Evolutionary conservation across 2,113 vertebrate species (phyloP), one percentile per base, ranked within the genome.

Genomic region (Sturnus vulgaris): DNA sequence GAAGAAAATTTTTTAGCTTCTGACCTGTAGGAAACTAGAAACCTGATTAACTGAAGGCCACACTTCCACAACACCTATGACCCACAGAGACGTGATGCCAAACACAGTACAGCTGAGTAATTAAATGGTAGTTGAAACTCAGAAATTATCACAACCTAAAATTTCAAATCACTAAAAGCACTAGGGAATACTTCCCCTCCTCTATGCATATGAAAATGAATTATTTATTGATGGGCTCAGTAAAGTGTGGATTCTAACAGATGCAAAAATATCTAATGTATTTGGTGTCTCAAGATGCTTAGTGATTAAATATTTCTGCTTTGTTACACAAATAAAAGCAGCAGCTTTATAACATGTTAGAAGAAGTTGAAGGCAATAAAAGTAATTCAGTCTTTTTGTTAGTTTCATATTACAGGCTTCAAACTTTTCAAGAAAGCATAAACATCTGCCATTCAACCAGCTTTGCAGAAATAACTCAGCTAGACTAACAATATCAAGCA

Each of bases 241-340:
- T 93, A 82, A 96, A 97, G 78, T 83, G 88, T 83, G 89, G 91
- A 94, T 93, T 96, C 83, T 72, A 96, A 91, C 73, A 96, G 88
- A 95, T 93, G 92, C 50, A 97, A 96, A 97, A 97, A 88, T 85
- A 93, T 17, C 35, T 81, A 89, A 83, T 50, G 9, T 21, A 53
- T 44, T 97, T 88, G 80, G 69, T 93, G 96, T 91, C 52, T 93
- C 52, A 92, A 94, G 89, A 90, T 33, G 87, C 39, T 86, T 57
- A 12, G 39, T 88, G 84, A 95, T 96, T 96, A 93, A 44, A 46
- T 42, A 78, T 5, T 35, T 79, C 35, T 68, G 52, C 88, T 97
- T 94, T 95, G 68, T 95, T 92, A 96, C 30, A 95, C 61, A 97
- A 96, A 97, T 91, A 80, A 93, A 93, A 56, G 39, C 42, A 95